Conservation (phyloP, 2,113 vertebrate genomes). For the Amphiprion ocellaris region DNA sequence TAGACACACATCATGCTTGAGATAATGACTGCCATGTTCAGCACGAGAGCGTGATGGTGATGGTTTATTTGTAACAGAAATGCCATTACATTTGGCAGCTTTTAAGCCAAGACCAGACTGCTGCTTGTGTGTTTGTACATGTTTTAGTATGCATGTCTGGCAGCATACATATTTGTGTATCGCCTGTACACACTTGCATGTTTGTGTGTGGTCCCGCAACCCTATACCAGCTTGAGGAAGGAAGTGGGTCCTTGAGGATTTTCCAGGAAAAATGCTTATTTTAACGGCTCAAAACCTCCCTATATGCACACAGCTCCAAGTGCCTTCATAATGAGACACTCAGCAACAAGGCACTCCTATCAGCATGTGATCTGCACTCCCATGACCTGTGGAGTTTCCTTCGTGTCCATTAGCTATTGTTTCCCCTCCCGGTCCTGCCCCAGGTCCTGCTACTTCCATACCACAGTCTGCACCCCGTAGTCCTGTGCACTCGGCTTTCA, state of each 20-base stretch:
- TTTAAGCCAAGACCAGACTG: not conserved
- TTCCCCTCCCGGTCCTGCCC: conserved; percentile 49
- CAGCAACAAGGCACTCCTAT: conserved; percentile 49
- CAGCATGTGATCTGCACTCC: conserved; percentile 64
- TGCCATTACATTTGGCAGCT: not conserved
- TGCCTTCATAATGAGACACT: conserved; percentile 52
- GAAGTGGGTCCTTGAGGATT: conserved; percentile 53
- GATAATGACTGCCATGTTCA: not conserved
- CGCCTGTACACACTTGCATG: conserved; percentile 23
- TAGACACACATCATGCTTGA: too few relatives aligned
- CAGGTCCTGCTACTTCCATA: conserved; percentile 59
- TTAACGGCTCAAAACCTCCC: conserved; percentile 37
- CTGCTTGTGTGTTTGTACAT: conserved; percentile 22
- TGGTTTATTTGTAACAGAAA: not conserved
- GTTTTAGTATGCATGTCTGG: conserved; percentile 36
- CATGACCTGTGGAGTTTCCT: conserved; percentile 69
- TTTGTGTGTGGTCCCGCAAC: conserved; percentile 71
- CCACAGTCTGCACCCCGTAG: conserved; percentile 44
- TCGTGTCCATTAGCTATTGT: conserved; percentile 75
- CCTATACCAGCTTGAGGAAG: conserved; percentile 40
- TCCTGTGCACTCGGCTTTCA: conserved; percentile 29
- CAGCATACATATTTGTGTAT: conserved; percentile 21
- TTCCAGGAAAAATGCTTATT: conserved; percentile 62
- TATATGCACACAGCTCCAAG: conserved; percentile 36
- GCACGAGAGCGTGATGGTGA: not conserved